Conservation (phyloP, 2,113 vertebrate species). For the Pterocles orientalis region DNA sequence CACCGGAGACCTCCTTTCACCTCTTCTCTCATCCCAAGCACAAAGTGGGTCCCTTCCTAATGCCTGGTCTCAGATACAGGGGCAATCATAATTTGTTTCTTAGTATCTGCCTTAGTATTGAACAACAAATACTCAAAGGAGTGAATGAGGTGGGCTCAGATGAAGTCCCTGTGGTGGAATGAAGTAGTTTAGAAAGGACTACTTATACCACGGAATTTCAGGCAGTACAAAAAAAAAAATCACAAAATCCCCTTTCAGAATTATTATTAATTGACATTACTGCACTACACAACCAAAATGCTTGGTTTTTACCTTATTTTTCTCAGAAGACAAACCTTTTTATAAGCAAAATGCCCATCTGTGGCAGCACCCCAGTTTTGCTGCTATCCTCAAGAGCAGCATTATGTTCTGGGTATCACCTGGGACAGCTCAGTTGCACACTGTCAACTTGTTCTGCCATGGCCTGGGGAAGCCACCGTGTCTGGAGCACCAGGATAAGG, state of each 20-base stretch:
- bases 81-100: neutral
- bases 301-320: neutral
- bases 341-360: neutral
- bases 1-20: neutral
- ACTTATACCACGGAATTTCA: neutral
- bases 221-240: neutral
- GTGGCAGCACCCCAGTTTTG: neutral
- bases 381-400: neutral
- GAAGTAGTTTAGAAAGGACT: neutral
- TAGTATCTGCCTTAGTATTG: neutral
- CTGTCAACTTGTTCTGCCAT: neutral
- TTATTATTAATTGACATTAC: neutral
- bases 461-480: rapidly evolving
- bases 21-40: neutral
- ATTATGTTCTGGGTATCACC: rapidly evolving
- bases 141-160: neutral
- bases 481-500: neutral
- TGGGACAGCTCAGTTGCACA: rapidly evolving
- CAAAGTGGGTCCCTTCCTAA: neutral
- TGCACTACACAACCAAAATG: neutral
- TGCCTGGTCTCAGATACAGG: neutral
- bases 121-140: neutral
- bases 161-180: neutral
- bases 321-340: neutral
- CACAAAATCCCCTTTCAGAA: neutral